Base-by-base conservation (phyloP, 1,140 invertebrate genomes). In the Drosophila equinoxialis region DNA sequence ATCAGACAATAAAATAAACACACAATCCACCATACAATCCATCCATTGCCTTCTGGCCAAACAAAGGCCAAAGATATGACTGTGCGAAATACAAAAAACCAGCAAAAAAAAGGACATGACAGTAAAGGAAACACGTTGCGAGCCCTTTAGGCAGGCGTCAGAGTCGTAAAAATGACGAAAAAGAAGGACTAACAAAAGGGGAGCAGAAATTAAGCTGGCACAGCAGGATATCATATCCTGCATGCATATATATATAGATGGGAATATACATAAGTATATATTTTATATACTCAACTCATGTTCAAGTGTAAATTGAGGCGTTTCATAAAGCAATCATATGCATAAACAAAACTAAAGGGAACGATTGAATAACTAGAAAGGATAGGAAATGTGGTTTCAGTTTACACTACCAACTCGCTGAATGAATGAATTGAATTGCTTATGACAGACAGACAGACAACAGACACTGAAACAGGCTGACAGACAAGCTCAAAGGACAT, bases 1-100 rank as follows among this genome's bases (percentile, higher is more conserved):
- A 89, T 89, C 85, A 84, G 85, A 66, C 84, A 89, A 84, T 89
- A 89, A 89, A 89, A 89, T 89, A 89, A 89, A 84, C 85, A 89
- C 85, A 76, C 84, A 81, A 81, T 89, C 75, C 63, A 67, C 45
- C 33, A 55, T 58, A 20, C 64, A 45, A 57, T 68, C 68, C 37
- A 64, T 66, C 23, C 17, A n/a, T 11, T 39, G 65, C 35, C 45
- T 54, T 51, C 42, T 39, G 20, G 8, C 42, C 54, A 41, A 42
- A 69, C 51, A 48, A 64, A 71, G 48, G 45, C 41, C 45, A 85
- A 87, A 51, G 45, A 77, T 77, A 77, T 77, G 76, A 72, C 78
- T 65, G 77, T 70, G 58, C 71, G 37, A 64, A 37, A 37, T 37
- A 59, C 60, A 68, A 72, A 80, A 72, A 30, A 30, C 5, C 30